Percentiles rank a stretch among this genome's conserved stretches.
Evolutionary conservation across 2,113 vertebrate genomes (phyloP).

Genomic region (Pachyramphus minor): DNA sequence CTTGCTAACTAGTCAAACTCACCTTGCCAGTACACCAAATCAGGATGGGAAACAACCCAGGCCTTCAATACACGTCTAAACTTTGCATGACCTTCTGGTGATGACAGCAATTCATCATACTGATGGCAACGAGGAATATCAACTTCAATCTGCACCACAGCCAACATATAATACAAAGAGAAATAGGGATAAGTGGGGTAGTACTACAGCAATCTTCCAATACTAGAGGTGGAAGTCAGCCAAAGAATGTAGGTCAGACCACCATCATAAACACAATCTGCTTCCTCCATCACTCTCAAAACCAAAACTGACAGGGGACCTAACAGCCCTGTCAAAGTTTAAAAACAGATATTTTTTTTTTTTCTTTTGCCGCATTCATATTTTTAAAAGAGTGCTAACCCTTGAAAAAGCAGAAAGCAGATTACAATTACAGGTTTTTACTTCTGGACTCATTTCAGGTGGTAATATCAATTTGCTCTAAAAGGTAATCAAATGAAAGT

Average conservation of each 20-base stretch:
- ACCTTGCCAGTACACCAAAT: constrained; percentile 99
- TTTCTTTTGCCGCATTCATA: background rate
- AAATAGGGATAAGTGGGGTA: background rate
- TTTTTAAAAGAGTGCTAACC: background rate
- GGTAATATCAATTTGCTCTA: background rate
- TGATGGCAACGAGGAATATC: constrained; percentile 99
- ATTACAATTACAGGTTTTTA: background rate
- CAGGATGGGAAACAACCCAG: constrained; percentile 97
- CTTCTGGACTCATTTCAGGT: background rate
- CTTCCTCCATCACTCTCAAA: background rate
- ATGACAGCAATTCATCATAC: constrained; percentile 95
- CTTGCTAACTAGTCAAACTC: constrained; percentile 2
- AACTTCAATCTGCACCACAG: constrained; percentile 89
- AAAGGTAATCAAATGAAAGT: background rate
- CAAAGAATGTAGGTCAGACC: background rate
- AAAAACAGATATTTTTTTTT: background rate
- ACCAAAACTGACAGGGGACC: background rate
- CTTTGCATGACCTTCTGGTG: constrained; percentile 92
- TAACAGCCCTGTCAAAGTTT: background rate
- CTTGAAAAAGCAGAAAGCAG: background rate
- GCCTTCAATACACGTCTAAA: constrained; percentile 94
- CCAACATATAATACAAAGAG: background rate
- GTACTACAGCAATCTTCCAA: background rate
- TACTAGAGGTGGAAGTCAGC: background rate
- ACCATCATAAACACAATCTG: background rate